Conservation (phyloP, 2,113 vertebrate species). For the Aptenodytes forsteri region DNA sequence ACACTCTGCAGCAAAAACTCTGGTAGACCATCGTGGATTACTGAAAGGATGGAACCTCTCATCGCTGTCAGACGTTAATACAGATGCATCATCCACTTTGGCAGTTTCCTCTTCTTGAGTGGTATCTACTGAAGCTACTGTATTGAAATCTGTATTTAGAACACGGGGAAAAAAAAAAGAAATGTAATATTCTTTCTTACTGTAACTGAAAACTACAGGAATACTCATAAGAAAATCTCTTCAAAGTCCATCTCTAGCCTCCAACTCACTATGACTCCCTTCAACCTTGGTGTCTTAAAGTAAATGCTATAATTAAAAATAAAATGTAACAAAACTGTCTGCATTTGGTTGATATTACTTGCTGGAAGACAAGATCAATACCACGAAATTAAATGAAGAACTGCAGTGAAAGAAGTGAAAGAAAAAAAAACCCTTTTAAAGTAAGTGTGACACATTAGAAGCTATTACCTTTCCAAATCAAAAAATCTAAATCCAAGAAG, state of each 20-base stretch:
- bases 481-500: background rate
- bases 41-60: slow-evolving; percentile 81
- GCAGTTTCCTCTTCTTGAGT: slow-evolving; percentile 83
- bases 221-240: background rate
- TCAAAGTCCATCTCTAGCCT: background rate
- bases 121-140: slow-evolving; percentile 74
- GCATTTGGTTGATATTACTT: background rate
- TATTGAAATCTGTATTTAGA: slow-evolving; percentile 73
- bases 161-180: background rate
- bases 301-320: background rate
- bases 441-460: background rate
- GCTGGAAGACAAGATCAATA: background rate
- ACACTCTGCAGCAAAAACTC: slow-evolving; percentile 89
- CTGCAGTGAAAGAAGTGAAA: background rate
- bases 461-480: background rate
- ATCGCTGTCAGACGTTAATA: slow-evolving; percentile 73
- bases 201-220: background rate
- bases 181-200: background rate
- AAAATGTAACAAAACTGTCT: background rate
- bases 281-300: background rate
- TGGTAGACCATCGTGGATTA: slow-evolving; percentile 89
- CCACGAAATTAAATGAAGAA: background rate
- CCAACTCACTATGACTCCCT: background rate
- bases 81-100: slow-evolving; percentile 81
- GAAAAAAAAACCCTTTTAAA: background rate